These are phyloP conservation scores for Corella eumyota DNA, from an alignment of 23 tunicate species.

Conservation along the genomic window DNA sequence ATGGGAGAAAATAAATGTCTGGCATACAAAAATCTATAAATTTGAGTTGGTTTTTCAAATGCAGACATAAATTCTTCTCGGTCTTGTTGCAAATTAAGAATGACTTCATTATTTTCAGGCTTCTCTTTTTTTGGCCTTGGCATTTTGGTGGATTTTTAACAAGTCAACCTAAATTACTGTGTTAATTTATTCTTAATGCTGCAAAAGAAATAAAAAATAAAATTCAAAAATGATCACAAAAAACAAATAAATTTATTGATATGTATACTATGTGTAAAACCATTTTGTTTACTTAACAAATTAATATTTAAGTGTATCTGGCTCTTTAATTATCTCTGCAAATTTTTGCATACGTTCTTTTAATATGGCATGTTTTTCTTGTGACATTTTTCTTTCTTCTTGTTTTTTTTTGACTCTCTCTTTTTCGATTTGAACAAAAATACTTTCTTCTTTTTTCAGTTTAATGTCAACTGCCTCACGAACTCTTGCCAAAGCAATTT, in stretches of 20 bases:
- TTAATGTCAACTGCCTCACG: slow-evolving; percentile 32
- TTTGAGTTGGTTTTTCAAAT: slow-evolving; percentile 90
- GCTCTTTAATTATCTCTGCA: slow-evolving; percentile 37
- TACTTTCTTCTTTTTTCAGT: too few species aligned
- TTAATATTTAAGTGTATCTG: slow-evolving; percentile 41
- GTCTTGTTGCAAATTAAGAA: slow-evolving; percentile 30
- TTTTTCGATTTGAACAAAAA: slow-evolving; percentile 14
- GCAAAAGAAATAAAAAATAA: too few species aligned
- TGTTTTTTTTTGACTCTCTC: slow-evolving; percentile 12
- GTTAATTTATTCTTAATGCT: too few species aligned
- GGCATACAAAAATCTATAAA: slow-evolving; percentile 78
- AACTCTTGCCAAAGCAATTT: slow-evolving; percentile 34
- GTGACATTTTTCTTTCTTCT: slow-evolving; percentile 3
- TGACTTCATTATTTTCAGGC: too few species aligned
- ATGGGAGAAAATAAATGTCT: slow-evolving; percentile 62
- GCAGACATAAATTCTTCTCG: slow-evolving; percentile 77
- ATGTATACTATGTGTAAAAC: too few species aligned
- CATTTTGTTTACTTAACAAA: too few species aligned
- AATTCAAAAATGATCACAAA: too few species aligned
- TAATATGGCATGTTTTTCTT: neutral
- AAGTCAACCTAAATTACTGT: too few species aligned
- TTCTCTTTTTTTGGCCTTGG: too few species aligned
- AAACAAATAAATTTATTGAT: too few species aligned
- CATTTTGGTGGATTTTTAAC: too few species aligned
- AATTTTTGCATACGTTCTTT: too few species aligned